Base-by-base conservation (phyloP, 2,888 invertebrate species). In the Latrodectus elegans region DNA sequence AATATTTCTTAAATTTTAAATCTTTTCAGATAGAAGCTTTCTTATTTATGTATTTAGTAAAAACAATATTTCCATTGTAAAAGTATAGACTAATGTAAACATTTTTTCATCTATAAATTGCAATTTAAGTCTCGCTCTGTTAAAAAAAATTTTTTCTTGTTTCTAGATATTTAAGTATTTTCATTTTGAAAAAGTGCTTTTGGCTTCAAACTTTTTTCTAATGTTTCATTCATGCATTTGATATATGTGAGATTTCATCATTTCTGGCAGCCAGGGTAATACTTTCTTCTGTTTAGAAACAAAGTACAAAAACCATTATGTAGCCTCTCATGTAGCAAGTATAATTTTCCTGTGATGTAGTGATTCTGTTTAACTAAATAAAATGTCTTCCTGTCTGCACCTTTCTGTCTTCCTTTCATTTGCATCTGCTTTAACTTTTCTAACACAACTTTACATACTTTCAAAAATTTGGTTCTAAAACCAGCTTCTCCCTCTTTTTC, bases 311-410 rank as follows among this genome's bases (percentile, higher is more conserved):
- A 38, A 49, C 15, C 11, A 55, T 11, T 71, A 17, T 86, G 75
- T 86, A 53, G 72, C 64, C 86, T 86, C 86, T 86, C 86, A 86
- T 86, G 86, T 86, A 86, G 86, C 86, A 86, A 86, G 86, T 72
- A 72, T 80, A 80, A 67, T 17, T 72, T 76, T 79, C 12, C 55
- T 64, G 65, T 67, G 70, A 65, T 86, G 86, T 86, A 86, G 81
- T 73, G 72, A 52, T 68, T 71, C n/a, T 65, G 74, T 60, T 51
- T 55, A 76, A 81, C 60, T 53, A 80, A 81, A 86, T 80, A 80
- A 86, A 86, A 75, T 55, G 49, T 67, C 77, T 81, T 81, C 53
- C 81, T 86, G 86, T 81, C 72, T 86, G 72, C 77, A 86, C 86
- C 77, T 76, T 65, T 86, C 75, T 71, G 80, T 86, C 72, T 67